Percentiles rank a stretch among this genome's conserved stretches.
Conservation (phyloP, 1,140 invertebrate genomes). For the Polypedilum pembai region DNA sequence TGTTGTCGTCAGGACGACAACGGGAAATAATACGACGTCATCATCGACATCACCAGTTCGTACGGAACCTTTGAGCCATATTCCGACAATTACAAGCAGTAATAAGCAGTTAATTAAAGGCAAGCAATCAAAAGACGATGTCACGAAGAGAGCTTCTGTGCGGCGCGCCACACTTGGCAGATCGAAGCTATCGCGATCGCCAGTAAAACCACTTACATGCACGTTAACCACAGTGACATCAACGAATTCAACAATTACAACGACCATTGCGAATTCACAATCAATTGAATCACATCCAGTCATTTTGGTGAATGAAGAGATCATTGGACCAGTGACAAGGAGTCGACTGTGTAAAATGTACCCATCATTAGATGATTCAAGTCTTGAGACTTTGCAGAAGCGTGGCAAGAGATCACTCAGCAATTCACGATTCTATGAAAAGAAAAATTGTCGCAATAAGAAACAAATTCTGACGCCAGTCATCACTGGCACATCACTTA, state of each 20-base stretch:
- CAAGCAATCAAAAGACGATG: conserved; percentile 27
- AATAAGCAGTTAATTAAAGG: background rate
- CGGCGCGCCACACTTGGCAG: background rate
- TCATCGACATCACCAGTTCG: background rate
- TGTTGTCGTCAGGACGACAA: conserved; percentile 19
- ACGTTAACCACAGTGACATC: background rate
- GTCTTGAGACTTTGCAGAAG: background rate
- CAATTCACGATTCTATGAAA: conserved; percentile 21
- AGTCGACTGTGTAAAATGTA: background rate
- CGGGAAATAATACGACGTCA: background rate
- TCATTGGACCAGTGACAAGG: background rate
- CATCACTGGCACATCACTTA: conserved; percentile 1
- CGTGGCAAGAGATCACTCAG: conserved; percentile 15
- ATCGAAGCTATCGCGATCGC: conserved; percentile 8
- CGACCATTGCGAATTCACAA: conserved; percentile 22
- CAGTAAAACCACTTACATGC: background rate
- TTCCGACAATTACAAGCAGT: conserved; percentile 17
- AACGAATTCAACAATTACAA: conserved; percentile 1
- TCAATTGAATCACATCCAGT: background rate
- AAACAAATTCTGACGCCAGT: background rate
- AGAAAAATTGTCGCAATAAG: background rate
- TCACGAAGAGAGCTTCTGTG: background rate
- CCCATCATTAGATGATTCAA: background rate
- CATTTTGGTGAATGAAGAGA: background rate
- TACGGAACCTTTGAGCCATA: background rate